Percentiles rank a stretch among this genome's conserved stretches.
phyloP scores from a whole-genome alignment of 1,140 invertebrate genomes.

The roundworm (Caenorhabditis elegans) region DNA sequence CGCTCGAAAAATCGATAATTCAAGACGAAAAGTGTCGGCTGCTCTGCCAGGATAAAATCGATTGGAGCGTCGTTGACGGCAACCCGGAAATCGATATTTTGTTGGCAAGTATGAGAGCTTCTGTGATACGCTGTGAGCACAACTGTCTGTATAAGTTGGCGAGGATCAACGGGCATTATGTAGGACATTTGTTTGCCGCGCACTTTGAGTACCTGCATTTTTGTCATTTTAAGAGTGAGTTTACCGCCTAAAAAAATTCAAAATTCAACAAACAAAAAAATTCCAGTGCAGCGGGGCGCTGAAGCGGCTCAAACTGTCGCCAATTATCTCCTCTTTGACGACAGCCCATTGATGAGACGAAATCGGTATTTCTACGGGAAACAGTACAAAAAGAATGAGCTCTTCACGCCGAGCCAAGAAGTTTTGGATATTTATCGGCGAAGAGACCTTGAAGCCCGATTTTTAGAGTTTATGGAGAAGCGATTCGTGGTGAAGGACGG shows the following conservation, averaged over 20 bases:
- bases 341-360: slow-evolving; percentile 41
- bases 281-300: slow-evolving; percentile 24
- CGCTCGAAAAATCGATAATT: slow-evolving; percentile 22
- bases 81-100: slow-evolving; percentile 33
- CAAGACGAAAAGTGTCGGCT: slow-evolving; percentile 32
- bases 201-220: slow-evolving; percentile 37
- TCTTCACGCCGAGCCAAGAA: slow-evolving; percentile 53
- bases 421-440: slow-evolving; percentile 45
- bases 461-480: slow-evolving; percentile 54
- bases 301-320: slow-evolving; percentile 30
- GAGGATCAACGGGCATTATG: slow-evolving; percentile 28
- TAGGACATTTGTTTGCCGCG: slow-evolving; percentile 22
- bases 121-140: slow-evolving; percentile 16
- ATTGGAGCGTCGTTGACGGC: slow-evolving; percentile 36
- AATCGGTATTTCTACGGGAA: slow-evolving; percentile 56
- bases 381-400: slow-evolving; percentile 44
- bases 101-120: slow-evolving; percentile 13
- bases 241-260: too few relatives aligned
- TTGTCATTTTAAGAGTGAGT: slow-evolving; percentile 35
- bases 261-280: not conserved
- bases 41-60: slow-evolving; percentile 34
- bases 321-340: slow-evolving; percentile 34
- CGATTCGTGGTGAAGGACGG: slow-evolving; percentile 46
- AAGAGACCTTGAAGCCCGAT: slow-evolving; percentile 43
- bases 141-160: slow-evolving; percentile 21